phyloP scores from a whole-genome alignment of 2,888 invertebrate species.

The Tiphia femorata region DNA sequence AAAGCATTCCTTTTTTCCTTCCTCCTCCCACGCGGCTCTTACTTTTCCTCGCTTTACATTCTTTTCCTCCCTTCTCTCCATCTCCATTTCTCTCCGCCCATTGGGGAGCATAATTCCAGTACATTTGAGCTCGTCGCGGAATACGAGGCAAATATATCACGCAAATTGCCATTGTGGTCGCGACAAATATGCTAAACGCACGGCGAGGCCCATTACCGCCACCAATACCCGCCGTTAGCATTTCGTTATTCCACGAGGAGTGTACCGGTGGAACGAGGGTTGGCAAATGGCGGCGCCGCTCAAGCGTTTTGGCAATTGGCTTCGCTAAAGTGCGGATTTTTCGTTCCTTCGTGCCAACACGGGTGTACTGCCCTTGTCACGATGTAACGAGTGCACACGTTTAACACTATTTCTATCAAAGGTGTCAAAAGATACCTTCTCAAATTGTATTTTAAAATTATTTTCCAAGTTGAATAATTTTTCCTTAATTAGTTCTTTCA shows the following conservation, averaged over 20 bases:
- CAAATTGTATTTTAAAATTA: too few relatives aligned
- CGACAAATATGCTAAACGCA: constrained; percentile 64
- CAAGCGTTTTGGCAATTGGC: too few relatives aligned
- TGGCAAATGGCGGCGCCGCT: too few relatives aligned
- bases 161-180: constrained; percentile 67
- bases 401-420: too few relatives aligned
- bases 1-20: neutral
- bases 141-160: constrained; percentile 63
- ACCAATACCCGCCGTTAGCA: constrained; percentile 54
- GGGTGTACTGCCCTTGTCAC: too few relatives aligned
- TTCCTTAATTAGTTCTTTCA: too few relatives aligned
- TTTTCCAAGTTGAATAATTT: too few relatives aligned
- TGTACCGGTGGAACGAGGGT: constrained; percentile 19
- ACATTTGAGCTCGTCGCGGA: constrained; percentile 62
- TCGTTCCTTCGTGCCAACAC: too few relatives aligned
- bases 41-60: constrained; percentile 1
- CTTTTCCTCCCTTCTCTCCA: neutral
- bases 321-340: too few relatives aligned
- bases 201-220: constrained; percentile 23
- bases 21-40: neutral
- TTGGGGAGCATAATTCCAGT: constrained; percentile 60
- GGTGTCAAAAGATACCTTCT: too few relatives aligned
- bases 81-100: neutral
- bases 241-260: constrained; percentile 56
- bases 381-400: too few relatives aligned